Percentiles rank a stretch among this genome's conserved stretches.
phyloP scores from a whole-genome alignment of 2,113 vertebrate species.

The Poeciliopsis prolifica region DNA sequence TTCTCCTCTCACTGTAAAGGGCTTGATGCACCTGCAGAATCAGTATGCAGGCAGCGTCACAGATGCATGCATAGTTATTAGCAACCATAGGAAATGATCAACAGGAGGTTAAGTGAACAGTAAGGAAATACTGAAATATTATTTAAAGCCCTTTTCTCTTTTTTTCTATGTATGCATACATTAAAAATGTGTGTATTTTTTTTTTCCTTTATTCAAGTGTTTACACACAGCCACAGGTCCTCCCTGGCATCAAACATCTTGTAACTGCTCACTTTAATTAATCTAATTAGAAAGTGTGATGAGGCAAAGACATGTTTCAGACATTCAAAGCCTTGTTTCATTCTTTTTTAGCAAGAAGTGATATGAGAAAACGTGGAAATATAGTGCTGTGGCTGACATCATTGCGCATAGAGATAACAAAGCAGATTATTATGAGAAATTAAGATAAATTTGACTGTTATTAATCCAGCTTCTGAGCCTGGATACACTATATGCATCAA shows the following conservation, averaged over 20 bases:
- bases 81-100: slow-evolving; percentile 58
- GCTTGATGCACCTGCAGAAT: slow-evolving; percentile 67
- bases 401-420: slow-evolving; percentile 37
- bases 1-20: slow-evolving; percentile 15
- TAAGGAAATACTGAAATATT: slow-evolving; percentile 60
- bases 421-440: neutral
- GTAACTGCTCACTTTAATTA: slow-evolving; percentile 44
- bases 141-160: slow-evolving; percentile 26
- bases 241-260: slow-evolving; percentile 29
- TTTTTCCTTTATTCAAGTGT: neutral
- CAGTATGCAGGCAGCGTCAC: slow-evolving; percentile 65
- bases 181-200: neutral
- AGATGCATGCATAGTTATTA: slow-evolving; percentile 58
- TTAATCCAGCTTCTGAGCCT: slow-evolving; percentile 1
- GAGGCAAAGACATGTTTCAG: slow-evolving; percentile 29
- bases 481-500: neutral
- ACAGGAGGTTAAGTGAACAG: slow-evolving; percentile 58
- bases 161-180: neutral
- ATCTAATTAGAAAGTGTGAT: slow-evolving; percentile 57
- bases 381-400: slow-evolving; percentile 63
- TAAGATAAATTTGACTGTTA: slow-evolving; percentile 22
- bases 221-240: neutral
- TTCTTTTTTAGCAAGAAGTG: slow-evolving; percentile 17
- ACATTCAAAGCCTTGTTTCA: slow-evolving; percentile 55
- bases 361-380: slow-evolving; percentile 36